Base-by-base conservation (phyloP, 2,113 vertebrate genomes). In the Thalassoma bifasciatum region DNA sequence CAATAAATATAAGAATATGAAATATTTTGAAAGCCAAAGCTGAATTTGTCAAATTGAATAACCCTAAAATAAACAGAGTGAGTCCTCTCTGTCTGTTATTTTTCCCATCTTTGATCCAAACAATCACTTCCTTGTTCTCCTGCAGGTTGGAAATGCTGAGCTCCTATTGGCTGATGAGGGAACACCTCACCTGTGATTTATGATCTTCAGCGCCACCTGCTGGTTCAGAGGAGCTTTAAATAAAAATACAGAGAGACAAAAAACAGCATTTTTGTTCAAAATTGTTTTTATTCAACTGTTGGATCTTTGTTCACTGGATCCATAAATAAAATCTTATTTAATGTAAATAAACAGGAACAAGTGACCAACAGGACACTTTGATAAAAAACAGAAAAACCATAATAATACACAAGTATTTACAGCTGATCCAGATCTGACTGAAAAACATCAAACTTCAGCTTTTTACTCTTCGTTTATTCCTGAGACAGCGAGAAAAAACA, bases 271-370 rank as follows among this genome's bases (percentile, higher is more conserved):
- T n/a, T 22, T 38, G 1, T 75, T 4, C 63, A 62, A 68, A 79
- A 68, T 7, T 4, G 0, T 2, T 78, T 87, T 84, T 84, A 90
- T 88, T 86, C 30, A 60, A 68, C 84, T 1, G 0, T 46, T 0
- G 42, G 61, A 86, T 77, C 72, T 21, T 52, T 65, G 16, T 5
- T 1, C 13, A 17, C 8, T 47, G 4, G 78, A 85, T 74, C 77
- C 77, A 72, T 40, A 79, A 44, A 72, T 40, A 79, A 44, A 30
- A 3, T 37, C 1, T 19, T 90, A 90, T 90, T 90, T 88, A 86
- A 90, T 83, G 52, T 90, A 90, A 90, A 90, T 90, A 88, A 90
- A 85, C 68, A 61, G 23, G 40, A 86, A 56, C 54, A 85, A 85
- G 79, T 88, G 79, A 66, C 65, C 0, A 0, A 1, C 0, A 16